Conservation (phyloP, 2,888 invertebrate genomes). For the Onchidella celtica region DNA sequence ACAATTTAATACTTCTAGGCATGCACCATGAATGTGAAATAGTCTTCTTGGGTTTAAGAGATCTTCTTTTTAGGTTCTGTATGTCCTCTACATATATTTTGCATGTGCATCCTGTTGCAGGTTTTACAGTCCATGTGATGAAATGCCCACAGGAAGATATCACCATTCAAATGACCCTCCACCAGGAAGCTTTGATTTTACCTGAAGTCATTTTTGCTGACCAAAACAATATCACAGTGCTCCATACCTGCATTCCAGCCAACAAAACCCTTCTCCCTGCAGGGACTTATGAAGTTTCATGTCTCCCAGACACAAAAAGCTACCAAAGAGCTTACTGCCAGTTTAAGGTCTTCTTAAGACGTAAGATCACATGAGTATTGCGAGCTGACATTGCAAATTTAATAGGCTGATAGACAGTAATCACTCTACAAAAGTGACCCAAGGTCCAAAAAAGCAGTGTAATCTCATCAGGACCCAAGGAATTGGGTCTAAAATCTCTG, state of each 20-base stretch:
- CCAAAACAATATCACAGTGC: constrained; percentile 50
- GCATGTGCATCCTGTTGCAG: constrained; percentile 49
- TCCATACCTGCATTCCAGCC: constrained; percentile 51
- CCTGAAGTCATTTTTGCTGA: constrained; percentile 55
- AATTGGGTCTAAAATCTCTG: too few relatives aligned
- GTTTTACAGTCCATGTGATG: constrained; percentile 44
- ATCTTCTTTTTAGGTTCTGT: too few relatives aligned
- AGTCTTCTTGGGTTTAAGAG: too few relatives aligned
- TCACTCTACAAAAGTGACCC: too few relatives aligned
- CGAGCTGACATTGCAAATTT: too few relatives aligned
- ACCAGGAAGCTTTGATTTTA: constrained; percentile 52
- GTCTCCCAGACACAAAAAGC: constrained; percentile 47
- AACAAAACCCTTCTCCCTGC: constrained; percentile 53
- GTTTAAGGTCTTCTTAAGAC: constrained; percentile 46
- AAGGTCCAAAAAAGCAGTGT: too few relatives aligned
- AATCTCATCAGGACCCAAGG: too few relatives aligned
- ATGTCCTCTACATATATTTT: too few relatives aligned
- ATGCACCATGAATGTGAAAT: too few relatives aligned
- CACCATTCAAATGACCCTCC: constrained; percentile 41
- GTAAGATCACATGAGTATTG: constrained; percentile 28
- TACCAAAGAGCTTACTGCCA: constrained; percentile 47
- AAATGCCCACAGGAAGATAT: constrained; percentile 53
- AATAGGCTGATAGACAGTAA: too few relatives aligned
- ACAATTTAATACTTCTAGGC: too few relatives aligned
- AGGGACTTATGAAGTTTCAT: constrained; percentile 55